Evolutionary conservation across 2,888 invertebrate genomes (phyloP).

Genomic region (Acholoe squamosa): DNA sequence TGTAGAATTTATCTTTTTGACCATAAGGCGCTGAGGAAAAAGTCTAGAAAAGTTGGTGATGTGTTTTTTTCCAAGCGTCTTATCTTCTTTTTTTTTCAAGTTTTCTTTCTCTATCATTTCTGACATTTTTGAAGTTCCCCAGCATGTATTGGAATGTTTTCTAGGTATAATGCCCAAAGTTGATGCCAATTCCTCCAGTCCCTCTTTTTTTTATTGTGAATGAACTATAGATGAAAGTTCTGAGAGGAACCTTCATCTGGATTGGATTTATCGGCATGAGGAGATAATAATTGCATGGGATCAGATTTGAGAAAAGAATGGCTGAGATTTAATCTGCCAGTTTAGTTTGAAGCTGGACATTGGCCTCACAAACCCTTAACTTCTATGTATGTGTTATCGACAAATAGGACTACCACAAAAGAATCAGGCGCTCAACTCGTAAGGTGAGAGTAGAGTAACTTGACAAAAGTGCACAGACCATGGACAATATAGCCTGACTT

Average conservation of each 20-base stretch:
- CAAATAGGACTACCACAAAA: conserved; percentile 61
- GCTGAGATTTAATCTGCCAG: neutral
- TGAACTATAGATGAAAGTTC: neutral
- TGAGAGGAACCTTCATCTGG: too few relatives aligned
- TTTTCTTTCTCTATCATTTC: neutral
- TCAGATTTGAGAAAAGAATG: neutral
- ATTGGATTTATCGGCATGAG: neutral
- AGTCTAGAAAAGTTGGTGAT: conserved; percentile 9
- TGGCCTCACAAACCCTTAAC: neutral
- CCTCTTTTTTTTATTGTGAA: neutral
- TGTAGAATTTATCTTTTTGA: neutral
- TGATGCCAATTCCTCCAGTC: neutral
- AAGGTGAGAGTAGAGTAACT: conserved; percentile 40
- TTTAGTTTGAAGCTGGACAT: neutral
- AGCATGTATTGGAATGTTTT: neutral
- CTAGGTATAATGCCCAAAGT: neutral
- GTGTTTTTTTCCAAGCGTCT: neutral
- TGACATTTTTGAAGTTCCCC: neutral
- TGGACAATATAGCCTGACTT: conserved; percentile 20
- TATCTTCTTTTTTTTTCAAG: neutral
- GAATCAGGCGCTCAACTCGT: conserved; percentile 8
- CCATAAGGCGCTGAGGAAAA: conserved; percentile 15
- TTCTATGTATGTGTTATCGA: conserved; percentile 8
- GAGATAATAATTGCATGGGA: neutral
- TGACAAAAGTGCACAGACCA: neutral